Evolutionary conservation across 2,888 invertebrate genomes (phyloP).

Genomic region (Drosophila anomelani): DNA sequence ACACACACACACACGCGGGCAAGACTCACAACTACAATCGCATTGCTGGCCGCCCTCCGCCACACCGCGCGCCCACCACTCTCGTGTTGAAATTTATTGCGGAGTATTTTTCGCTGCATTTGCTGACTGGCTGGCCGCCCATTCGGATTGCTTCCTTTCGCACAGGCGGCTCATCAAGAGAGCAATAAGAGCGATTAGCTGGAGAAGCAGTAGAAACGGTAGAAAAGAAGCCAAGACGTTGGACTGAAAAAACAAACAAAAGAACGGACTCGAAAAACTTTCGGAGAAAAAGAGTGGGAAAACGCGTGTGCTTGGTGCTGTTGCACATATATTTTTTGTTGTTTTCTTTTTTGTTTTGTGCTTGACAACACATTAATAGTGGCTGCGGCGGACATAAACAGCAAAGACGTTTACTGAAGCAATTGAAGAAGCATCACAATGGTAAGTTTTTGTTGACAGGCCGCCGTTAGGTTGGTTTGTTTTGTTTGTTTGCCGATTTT

Average conservation of each 20-base stretch:
- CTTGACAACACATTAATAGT: slow-evolving; percentile 15
- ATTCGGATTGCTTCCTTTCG: slow-evolving; percentile 14
- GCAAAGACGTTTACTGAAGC: slow-evolving; percentile 3
- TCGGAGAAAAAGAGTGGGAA: slow-evolving; percentile 3
- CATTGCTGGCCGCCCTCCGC: slow-evolving; percentile 8
- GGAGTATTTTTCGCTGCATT: slow-evolving; percentile 37
- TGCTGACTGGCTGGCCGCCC: slow-evolving; percentile 31
- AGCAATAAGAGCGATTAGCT: slow-evolving; percentile 3
- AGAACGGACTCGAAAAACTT: neutral
- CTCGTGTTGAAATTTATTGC: slow-evolving; percentile 16
- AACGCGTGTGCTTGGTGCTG: slow-evolving; percentile 25
- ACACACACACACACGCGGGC: slow-evolving; percentile 5
- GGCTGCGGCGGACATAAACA: neutral
- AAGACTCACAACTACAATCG: slow-evolving; percentile 2
- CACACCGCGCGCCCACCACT: neutral
- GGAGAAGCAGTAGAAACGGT: neutral
- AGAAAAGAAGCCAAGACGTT: slow-evolving; percentile 2
- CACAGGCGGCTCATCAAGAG: slow-evolving; percentile 5
- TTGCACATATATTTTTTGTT: slow-evolving; percentile 17
- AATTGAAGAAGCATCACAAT: slow-evolving; percentile 26
- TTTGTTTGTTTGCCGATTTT: slow-evolving; percentile 12
- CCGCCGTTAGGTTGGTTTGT: neutral
- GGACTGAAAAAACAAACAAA: slow-evolving; percentile 13
- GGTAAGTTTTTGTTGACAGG: slow-evolving; percentile 26
- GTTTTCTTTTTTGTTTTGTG: slow-evolving; percentile 15